These are phyloP conservation scores for Smittia sp. DNA, from an alignment of 2,888 invertebrate species.

Conservation along the genomic window DNA sequence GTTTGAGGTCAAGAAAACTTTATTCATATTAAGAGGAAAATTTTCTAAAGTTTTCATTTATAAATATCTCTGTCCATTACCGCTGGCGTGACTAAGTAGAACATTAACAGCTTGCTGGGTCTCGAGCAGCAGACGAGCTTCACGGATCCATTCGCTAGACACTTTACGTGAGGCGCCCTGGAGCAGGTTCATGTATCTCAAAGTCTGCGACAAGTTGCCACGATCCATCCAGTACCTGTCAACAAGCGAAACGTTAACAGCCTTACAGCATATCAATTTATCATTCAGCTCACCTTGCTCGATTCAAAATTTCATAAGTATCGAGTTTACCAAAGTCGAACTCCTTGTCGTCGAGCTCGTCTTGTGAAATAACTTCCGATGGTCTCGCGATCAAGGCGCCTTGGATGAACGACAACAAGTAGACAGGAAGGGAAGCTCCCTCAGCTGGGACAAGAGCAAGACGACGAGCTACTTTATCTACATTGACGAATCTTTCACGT, in stretches of 20 bases:
- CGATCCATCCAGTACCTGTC: slow-evolving; percentile 79
- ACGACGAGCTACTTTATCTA: slow-evolving; percentile 75
- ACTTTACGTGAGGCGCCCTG: slow-evolving; percentile 84
- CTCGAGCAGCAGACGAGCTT: slow-evolving; percentile 78
- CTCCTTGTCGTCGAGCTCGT: slow-evolving; percentile 69
- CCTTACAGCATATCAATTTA: not conserved
- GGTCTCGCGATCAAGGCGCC: slow-evolving; percentile 75
- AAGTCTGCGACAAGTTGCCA: slow-evolving; percentile 80
- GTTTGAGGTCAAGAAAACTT: too few species aligned
- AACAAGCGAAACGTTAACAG: too few species aligned
- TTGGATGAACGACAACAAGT: slow-evolving; percentile 84
- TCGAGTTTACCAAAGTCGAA: slow-evolving; percentile 71
- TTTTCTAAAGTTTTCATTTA: slow-evolving; percentile 26
- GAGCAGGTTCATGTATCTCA: slow-evolving; percentile 82
- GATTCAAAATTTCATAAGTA: slow-evolving; percentile 84
- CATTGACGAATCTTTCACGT: slow-evolving; percentile 77
- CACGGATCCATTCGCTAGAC: slow-evolving; percentile 83
- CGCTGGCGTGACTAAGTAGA: slow-evolving; percentile 83
- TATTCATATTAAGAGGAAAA: not conserved
- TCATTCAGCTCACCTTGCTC: slow-evolving; percentile 69
- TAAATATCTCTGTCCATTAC: slow-evolving; percentile 63
- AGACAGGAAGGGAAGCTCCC: slow-evolving; percentile 80
- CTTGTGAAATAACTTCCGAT: slow-evolving; percentile 66
- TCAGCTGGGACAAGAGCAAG: slow-evolving; percentile 84
- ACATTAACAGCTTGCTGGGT: slow-evolving; percentile 87